Conservation (phyloP, 2,888 invertebrate genomes). For the Hipparchia sbordonii region DNA sequence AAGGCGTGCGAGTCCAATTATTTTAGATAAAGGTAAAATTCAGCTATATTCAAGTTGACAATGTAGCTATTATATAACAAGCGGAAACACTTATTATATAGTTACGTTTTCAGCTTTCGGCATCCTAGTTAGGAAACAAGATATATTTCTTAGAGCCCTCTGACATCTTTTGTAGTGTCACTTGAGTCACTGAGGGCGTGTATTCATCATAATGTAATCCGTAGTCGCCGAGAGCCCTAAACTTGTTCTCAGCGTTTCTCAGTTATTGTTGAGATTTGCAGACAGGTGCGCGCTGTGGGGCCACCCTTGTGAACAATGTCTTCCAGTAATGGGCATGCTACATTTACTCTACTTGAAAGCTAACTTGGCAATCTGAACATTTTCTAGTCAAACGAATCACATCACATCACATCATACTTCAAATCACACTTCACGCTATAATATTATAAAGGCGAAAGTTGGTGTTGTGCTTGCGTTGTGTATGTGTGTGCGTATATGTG, state of each 20-base stretch:
- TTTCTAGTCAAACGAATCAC: no score
- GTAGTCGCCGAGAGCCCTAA: conserved; percentile 54
- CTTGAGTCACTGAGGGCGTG: conserved; percentile 48
- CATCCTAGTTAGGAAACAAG: conserved; percentile 14
- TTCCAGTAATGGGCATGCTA: conserved; percentile 3
- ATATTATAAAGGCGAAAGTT: no score
- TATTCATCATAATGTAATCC: conserved; percentile 56
- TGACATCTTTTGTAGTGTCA: conserved; percentile 31
- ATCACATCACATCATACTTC: no score
- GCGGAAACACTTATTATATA: no score
- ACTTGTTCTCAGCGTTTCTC: conserved; percentile 53
- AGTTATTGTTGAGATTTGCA: conserved; percentile 65
- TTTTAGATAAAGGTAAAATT: no score
- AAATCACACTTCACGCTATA: no score
- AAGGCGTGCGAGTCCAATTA: no score
- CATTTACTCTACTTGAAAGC: conserved; percentile 18
- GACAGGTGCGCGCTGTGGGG: conserved; percentile 28
- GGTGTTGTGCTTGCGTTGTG: no score
- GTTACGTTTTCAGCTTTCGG: neutral
- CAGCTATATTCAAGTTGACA: no score
- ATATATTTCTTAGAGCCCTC: conserved; percentile 31
- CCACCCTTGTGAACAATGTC: conserved; percentile 16
- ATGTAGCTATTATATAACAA: no score
- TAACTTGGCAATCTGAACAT: neutral
- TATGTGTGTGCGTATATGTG: no score